Percentiles rank a stretch among this genome's conserved stretches.
Conservation (phyloP, 2,113 vertebrate species). For the Odocoileus hemionus region DNA sequence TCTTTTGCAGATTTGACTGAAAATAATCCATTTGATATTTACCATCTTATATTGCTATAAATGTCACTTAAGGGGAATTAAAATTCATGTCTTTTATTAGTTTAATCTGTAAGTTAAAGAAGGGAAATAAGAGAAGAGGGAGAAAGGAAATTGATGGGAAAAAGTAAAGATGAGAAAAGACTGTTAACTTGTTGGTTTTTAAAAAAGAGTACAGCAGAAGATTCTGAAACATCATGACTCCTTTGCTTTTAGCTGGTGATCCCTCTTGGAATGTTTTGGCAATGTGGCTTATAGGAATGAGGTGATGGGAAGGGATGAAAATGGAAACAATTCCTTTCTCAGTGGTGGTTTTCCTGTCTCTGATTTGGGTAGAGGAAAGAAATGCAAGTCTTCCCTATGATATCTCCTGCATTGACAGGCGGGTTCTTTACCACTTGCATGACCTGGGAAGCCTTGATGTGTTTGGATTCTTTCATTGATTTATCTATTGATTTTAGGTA, state of each 20-base stretch:
- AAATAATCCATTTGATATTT: slow-evolving; percentile 35
- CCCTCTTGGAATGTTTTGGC: neutral
- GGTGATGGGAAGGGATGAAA: neutral
- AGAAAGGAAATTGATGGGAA: neutral
- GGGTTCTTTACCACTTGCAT: neutral
- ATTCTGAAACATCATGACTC: neutral
- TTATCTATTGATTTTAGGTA: neutral
- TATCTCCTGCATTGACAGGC: neutral
- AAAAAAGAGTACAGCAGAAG: neutral
- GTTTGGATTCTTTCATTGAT: neutral
- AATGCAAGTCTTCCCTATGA: neutral
- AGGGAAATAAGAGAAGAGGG: neutral
- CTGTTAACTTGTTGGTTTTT: neutral
- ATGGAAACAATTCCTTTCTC: neutral
- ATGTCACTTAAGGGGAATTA: neutral
- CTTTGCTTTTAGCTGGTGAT: neutral
- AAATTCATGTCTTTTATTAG: neutral
- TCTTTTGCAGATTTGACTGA: slow-evolving; percentile 50
- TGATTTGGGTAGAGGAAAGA: neutral
- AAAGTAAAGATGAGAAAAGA: neutral
- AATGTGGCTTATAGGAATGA: neutral
- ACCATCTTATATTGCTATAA: neutral
- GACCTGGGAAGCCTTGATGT: neutral
- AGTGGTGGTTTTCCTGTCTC: neutral
- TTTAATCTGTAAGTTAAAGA: neutral